Evolutionary conservation across 2,113 vertebrate genomes (phyloP), one percentile per base, ranked within the genome.

Genomic region (Amphiprion percula): DNA sequence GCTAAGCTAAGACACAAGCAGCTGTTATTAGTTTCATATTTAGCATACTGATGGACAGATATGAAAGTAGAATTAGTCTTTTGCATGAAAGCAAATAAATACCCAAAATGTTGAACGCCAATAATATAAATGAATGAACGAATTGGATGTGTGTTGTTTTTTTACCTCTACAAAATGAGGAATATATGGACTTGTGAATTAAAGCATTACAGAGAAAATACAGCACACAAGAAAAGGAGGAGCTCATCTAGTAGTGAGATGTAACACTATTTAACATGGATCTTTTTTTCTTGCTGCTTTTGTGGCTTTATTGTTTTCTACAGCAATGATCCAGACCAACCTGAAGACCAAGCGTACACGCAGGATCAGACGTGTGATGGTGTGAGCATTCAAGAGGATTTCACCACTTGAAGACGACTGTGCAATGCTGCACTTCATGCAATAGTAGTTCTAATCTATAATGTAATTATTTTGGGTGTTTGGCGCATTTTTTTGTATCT

Each of bases 261-360:
- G 16, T 12, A 44, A 30, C 37, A 33, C 41, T 44, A 21, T 30
- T 64, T 55, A 55, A 64, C 21, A 24, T 11, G 10, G 12, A 33
- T n/a, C n/a, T 17, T 68, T 4, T 4, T 10, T 26, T 26, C 26
- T 26, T 26, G 26, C 26, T 60, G 1, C 68, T 61, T 46, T 56
- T 11, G 49, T 52, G 17, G 21, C 17, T 52, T 24, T 55, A 0
- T 55, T 53, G 3, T 74, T 75, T 75, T 28, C 46, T 5, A 4
- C 85, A 94, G 94, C 56, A 0, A 92, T 89, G 92, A 88, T 0
- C 7, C 94, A 94, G 71, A 88, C 76, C 14, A 93, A 92, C 77
- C 10, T 54, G 4, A 69, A 1, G 9, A 92, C 56, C 28, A 63
- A 41, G 1, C 4, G 0, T 0, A 59, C 46, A 1, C 90, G 91